Evolutionary conservation across 1,140 invertebrate species (phyloP).

Genomic region (Gonioctena quinquepunctata): DNA sequence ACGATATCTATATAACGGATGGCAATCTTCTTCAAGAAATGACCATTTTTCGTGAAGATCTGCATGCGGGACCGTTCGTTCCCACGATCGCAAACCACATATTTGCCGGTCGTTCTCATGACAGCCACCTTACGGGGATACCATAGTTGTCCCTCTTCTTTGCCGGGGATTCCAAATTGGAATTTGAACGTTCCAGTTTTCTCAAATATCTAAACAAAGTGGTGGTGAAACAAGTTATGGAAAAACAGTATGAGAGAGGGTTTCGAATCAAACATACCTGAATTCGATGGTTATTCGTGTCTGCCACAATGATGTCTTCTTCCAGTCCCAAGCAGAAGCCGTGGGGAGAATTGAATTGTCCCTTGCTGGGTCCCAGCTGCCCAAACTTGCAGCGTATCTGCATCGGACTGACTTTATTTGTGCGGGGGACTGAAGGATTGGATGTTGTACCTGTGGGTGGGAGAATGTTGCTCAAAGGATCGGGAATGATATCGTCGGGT

Average conservation of each 20-base stretch:
- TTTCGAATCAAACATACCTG: slow-evolving; percentile 65
- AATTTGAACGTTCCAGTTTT: slow-evolving; percentile 87
- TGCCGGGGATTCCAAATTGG: slow-evolving; percentile 87
- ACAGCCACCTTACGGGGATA: slow-evolving; percentile 95
- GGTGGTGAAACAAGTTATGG: no score
- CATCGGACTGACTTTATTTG: slow-evolving; percentile 78
- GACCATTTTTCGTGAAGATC: slow-evolving; percentile 87
- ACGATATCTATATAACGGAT: slow-evolving; percentile 96
- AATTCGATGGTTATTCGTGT: slow-evolving; percentile 95
- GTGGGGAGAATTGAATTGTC: slow-evolving; percentile 95
- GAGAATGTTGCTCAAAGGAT: slow-evolving; percentile 51
- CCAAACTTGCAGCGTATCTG: slow-evolving; percentile 92
- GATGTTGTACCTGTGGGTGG: slow-evolving; percentile 51
- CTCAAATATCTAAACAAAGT: slow-evolving; percentile 76
- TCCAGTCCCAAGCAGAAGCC: slow-evolving; percentile 94
- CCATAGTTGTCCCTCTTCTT: slow-evolving; percentile 95
- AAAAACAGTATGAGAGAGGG: not conserved
- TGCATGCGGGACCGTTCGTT: slow-evolving; percentile 96
- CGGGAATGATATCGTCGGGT: slow-evolving; percentile 52
- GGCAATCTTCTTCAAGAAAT: slow-evolving; percentile 91
- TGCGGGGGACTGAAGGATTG: slow-evolving; percentile 59
- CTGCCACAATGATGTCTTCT: slow-evolving; percentile 93
- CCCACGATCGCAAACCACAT: slow-evolving; percentile 95
- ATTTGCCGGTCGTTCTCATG: slow-evolving; percentile 83
- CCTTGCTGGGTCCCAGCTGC: slow-evolving; percentile 84